Evolutionary conservation across 2,797 vertebrate genomes (phyloP), one percentile per base, ranked within the genome.

Genomic region (Crocidura indochinensis): DNA sequence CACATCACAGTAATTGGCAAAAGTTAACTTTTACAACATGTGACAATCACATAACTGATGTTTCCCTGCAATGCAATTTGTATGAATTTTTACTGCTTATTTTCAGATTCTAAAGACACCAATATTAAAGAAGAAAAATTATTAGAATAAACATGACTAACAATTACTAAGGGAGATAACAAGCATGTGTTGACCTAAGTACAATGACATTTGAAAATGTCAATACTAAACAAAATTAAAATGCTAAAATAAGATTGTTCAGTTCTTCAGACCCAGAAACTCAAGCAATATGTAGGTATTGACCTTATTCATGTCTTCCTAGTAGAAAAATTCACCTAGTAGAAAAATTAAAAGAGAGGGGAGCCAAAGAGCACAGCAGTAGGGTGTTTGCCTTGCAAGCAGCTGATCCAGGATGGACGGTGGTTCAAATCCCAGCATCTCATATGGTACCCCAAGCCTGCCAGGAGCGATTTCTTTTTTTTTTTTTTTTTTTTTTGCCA

Each of bases 101-200:
- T 77, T 79, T 84, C 65, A 68, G 51, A 82, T 53, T 65, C 69
- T 65, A 69, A 87, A 60, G 9, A 64, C 38, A 27, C 10, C 74
- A 79, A 29, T 31, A 80, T 65, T 67, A 53, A 85, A 82, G 38
- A 94, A 80, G 72, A 14, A 71, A 86, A 77, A 81, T 56, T 10
- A 0, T 38, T 85, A 91, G 11, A 79, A 44, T 80, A 22, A 76
- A 47, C 49, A 64, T n/a, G 49, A 85, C 65, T 26, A 27, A 56
- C 51, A 82, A 64, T 72, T 17, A 84, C 38, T 0, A 71, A 67
- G 46, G 15, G 11, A 27, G 44, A 53, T 69, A 71, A 47, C 10
- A 44, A 49, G 46, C 46, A 49, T 46, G 65, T 75, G 24, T 9
- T 87, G 67, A 73, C 15, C 0, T 71, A 71, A 8, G 22, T 62